phyloP scores from a whole-genome alignment of 1,140 invertebrate genomes.

The Planococcus citri region DNA sequence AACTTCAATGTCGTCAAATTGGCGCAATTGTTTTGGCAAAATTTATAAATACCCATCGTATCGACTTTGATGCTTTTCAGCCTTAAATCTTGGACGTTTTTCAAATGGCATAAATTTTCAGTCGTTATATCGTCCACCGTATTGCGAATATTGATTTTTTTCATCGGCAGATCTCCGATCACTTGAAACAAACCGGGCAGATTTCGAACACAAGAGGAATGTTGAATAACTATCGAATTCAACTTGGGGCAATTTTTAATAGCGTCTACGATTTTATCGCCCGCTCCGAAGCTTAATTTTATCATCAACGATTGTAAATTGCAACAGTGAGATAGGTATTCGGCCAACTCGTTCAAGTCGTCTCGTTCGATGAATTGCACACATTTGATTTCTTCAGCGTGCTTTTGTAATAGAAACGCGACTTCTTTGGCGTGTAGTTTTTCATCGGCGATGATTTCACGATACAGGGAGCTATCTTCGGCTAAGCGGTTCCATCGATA shows the following conservation, averaged over 20 bases:
- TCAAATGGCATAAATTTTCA: background rate
- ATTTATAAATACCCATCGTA: background rate
- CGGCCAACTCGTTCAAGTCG: background rate
- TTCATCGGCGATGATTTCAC: background rate
- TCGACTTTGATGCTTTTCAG: background rate
- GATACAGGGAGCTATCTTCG: background rate
- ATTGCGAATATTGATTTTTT: constrained; percentile 2
- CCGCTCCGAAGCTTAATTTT: background rate
- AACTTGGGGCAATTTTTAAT: background rate
- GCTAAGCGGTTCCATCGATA: background rate
- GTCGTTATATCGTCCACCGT: background rate
- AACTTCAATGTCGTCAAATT: constrained; percentile 1
- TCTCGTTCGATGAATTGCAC: background rate
- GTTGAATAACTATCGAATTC: background rate
- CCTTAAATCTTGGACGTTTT: background rate
- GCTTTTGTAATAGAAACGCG: background rate
- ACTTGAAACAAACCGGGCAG: background rate
- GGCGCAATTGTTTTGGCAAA: background rate
- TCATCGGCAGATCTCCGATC: background rate
- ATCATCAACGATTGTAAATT: background rate
- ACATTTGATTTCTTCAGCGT: background rate
- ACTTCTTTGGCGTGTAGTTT: background rate
- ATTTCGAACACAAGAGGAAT: background rate
- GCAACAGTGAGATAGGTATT: background rate
- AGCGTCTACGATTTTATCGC: background rate